phyloP scores from a whole-genome alignment of 2,113 vertebrate species.

The Onychorhynchus coronatus region DNA sequence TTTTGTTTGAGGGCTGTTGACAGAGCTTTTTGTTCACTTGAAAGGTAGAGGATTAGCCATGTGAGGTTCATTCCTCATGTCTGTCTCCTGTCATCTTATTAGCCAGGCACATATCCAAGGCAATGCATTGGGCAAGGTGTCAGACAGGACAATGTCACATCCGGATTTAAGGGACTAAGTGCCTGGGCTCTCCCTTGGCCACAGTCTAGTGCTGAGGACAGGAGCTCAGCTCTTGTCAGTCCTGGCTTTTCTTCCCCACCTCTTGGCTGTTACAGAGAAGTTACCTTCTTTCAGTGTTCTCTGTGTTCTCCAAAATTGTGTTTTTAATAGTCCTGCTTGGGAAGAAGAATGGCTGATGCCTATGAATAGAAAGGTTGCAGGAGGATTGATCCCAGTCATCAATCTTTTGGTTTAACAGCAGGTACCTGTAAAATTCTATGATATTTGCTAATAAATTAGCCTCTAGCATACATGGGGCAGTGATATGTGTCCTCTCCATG shows the following conservation, averaged over 20 bases:
- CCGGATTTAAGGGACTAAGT: neutral
- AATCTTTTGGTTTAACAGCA: neutral
- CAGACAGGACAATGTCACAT: neutral
- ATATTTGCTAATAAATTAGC: neutral
- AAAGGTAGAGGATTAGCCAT: conserved; percentile 55
- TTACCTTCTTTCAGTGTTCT: neutral
- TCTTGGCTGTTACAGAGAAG: neutral
- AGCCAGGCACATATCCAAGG: neutral
- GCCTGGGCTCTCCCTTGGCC: neutral
- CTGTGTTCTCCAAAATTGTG: neutral
- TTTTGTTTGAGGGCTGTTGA: conserved; percentile 53
- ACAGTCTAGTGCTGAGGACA: neutral
- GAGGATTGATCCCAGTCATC: neutral
- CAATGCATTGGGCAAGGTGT: neutral
- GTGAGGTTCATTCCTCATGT: conserved; percentile 31
- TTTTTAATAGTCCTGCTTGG: neutral
- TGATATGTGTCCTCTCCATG: neutral
- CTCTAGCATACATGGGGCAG: neutral
- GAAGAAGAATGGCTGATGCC: neutral
- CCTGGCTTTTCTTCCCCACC: neutral
- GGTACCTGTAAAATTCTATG: neutral
- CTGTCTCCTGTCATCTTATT: conserved; percentile 20
- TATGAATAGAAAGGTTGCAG: neutral
- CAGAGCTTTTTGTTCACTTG: conserved; percentile 57
- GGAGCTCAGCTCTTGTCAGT: neutral